These are phyloP conservation scores for Leuciscus idus DNA, from an alignment of 2,113 vertebrate genomes.

Conservation along the genomic window DNA sequence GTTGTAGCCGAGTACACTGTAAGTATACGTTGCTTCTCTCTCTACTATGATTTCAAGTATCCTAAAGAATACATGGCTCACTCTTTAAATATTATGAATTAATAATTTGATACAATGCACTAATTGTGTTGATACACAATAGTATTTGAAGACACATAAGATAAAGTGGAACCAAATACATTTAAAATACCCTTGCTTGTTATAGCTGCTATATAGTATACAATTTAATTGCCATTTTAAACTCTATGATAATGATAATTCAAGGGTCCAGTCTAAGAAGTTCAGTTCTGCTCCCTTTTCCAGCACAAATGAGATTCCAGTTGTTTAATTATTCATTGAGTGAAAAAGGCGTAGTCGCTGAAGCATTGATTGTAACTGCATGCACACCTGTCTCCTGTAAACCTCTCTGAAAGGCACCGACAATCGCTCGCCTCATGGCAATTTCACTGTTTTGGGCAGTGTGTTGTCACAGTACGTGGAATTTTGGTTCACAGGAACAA, in stretches of 20 bases:
- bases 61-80: not conserved
- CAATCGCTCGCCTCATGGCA: not conserved
- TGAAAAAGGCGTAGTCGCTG: not conserved
- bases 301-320: not conserved
- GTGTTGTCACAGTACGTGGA: not conserved
- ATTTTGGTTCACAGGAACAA: not conserved
- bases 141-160: not conserved
- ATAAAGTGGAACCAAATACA: not conserved
- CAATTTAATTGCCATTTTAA: not conserved
- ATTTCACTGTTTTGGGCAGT: not conserved
- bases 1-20: slow-evolving; percentile 88
- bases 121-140: not conserved
- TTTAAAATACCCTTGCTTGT: not conserved
- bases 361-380: not conserved
- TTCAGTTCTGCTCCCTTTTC: not conserved
- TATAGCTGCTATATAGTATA: not conserved
- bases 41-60: not conserved
- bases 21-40: slow-evolving; percentile 70
- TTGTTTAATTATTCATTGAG: slow-evolving; percentile 12
- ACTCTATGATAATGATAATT: not conserved
- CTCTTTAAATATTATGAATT: not conserved
- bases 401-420: not conserved
- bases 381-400: not conserved
- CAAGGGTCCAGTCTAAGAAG: not conserved
- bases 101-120: not conserved